Conservation (phyloP, 2,113 vertebrate species). For the Crypturellus undulatus region DNA sequence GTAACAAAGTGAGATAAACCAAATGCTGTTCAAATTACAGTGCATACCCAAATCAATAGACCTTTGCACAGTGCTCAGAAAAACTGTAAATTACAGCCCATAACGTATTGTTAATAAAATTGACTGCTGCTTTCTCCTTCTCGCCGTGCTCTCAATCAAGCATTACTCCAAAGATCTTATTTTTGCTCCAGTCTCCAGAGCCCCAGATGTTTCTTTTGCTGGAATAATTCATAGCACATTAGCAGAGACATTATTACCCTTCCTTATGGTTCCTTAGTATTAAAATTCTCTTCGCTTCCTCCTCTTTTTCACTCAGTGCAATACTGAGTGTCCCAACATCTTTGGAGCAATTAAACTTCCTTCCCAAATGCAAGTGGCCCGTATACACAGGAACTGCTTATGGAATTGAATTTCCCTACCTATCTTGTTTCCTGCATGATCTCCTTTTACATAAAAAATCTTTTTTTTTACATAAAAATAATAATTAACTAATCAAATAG, state of each 20-base stretch:
- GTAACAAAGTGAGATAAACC: not conserved
- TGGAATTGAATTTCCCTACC: not conserved
- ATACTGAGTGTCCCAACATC: not conserved
- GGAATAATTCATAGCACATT: not conserved
- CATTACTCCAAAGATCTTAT: not conserved
- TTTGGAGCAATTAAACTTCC: not conserved
- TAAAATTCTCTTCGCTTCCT: not conserved
- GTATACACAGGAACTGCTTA: not conserved
- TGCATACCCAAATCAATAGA: not conserved
- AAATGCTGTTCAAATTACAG: not conserved
- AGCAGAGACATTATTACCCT: not conserved
- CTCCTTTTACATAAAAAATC: not conserved
- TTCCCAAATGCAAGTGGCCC: not conserved
- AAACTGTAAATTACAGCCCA: not conserved
- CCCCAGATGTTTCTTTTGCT: not conserved
- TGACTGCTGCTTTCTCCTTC: not conserved
- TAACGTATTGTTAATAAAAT: not conserved
- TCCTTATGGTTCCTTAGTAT: not conserved
- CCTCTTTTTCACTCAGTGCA: not conserved
- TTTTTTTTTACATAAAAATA: not conserved
- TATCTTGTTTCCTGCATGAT: not conserved
- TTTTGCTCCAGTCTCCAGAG: fast-evolving
- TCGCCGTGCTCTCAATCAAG: not conserved
- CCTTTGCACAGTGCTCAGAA: not conserved
- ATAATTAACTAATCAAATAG: not conserved